phyloP scores from a whole-genome alignment of 1,140 invertebrate species.

The Calephelis nemesis region DNA sequence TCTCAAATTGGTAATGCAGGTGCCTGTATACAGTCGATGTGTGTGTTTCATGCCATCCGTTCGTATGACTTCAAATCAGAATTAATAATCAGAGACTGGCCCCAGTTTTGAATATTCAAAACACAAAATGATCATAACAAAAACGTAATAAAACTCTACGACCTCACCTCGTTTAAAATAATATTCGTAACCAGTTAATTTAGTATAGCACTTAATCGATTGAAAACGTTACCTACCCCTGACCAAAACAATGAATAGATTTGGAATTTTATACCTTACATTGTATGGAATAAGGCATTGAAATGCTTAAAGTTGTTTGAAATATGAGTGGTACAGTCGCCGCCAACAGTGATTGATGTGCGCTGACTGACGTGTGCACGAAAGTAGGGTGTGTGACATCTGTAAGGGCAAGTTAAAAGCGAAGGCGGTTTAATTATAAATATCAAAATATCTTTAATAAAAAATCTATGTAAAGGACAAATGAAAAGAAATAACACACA shows the following conservation, averaged over 20 bases:
- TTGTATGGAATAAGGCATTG: conserved; percentile 30
- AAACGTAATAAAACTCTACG: conserved; percentile 17
- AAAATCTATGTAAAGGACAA: no score
- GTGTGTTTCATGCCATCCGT: no score
- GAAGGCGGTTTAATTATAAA: conserved; percentile 17
- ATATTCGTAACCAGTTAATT: conserved; percentile 56
- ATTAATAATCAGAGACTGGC: no score
- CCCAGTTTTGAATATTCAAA: no score
- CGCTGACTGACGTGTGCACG: conserved; percentile 74
- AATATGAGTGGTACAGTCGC: conserved; percentile 71
- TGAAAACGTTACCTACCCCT: conserved; percentile 49
- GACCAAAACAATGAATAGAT: conserved; percentile 24
- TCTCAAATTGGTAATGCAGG: no score
- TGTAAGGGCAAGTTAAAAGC: conserved; percentile 26
- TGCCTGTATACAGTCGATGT: no score
- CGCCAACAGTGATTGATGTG: conserved; percentile 73
- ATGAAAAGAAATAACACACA: no score
- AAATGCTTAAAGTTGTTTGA: conserved; percentile 38
- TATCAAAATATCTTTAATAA: neutral
- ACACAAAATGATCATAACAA: conserved; percentile 3
- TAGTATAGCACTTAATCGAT: conserved; percentile 61
- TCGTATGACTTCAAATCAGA: no score
- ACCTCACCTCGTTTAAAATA: conserved; percentile 42
- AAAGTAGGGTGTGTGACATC: conserved; percentile 51
- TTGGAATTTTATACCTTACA: conserved; percentile 43